phyloP scores from a whole-genome alignment of 64 coral and sea anemone species.

The Hydrozoanthus tunicans region DNA sequence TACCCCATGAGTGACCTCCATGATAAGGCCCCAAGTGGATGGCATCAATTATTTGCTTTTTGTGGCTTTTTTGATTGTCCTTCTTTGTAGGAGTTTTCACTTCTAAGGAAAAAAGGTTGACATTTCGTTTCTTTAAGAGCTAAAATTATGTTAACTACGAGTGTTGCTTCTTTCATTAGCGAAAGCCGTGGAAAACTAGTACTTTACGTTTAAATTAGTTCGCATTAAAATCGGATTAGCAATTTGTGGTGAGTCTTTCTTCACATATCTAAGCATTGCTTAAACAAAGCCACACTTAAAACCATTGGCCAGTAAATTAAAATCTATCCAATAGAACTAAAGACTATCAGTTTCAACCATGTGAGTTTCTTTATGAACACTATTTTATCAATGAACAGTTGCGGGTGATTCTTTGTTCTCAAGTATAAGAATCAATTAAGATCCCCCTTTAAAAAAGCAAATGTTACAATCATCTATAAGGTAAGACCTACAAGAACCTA shows the following conservation, averaged over 20 bases:
- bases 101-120: not conserved
- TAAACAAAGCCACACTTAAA: too few species aligned
- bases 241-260: too few species aligned
- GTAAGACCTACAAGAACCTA: not conserved
- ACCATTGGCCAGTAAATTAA: too few species aligned
- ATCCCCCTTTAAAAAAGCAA: not conserved
- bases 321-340: too few species aligned
- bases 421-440: not conserved
- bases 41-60: constrained; percentile 91
- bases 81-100: not conserved
- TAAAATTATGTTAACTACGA: too few species aligned
- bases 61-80: constrained; percentile 19
- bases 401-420: not conserved
- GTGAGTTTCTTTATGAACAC: not conserved
- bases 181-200: too few species aligned
- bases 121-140: not conserved
- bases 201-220: too few species aligned
- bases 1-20: constrained; percentile 82
- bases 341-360: not conserved
- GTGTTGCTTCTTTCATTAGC: too few species aligned
- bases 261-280: too few species aligned
- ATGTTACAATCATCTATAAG: not conserved
- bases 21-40: constrained; percentile 78
- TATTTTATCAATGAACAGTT: not conserved
- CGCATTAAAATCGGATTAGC: too few species aligned